These are phyloP conservation scores for Abramis brama DNA, from an alignment of 2,113 vertebrate genomes.

Conservation along the genomic window DNA sequence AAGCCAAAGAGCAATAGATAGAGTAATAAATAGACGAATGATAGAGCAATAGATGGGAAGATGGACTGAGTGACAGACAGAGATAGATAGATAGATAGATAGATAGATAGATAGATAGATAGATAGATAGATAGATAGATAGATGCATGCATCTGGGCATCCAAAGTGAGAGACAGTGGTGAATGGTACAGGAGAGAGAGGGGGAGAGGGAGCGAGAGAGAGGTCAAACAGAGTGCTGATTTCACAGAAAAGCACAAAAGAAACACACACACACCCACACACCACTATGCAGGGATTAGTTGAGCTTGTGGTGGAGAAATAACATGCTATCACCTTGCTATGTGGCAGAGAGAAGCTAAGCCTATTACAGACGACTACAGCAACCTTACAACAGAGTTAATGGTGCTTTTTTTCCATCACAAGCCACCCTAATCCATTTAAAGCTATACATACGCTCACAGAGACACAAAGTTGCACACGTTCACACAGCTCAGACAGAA, in stretches of 20 bases:
- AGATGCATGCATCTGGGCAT: slow-evolving; percentile 20
- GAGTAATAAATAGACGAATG: background rate
- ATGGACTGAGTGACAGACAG: slow-evolving; percentile 31
- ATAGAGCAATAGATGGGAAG: slow-evolving; percentile 31
- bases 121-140: slow-evolving; percentile 43
- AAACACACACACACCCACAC: slow-evolving; percentile 34
- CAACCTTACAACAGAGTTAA: slow-evolving; percentile 60
- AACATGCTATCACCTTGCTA: slow-evolving; percentile 54
- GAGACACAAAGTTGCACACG: slow-evolving; percentile 7
- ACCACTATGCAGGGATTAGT: slow-evolving; percentile 59
- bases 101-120: background rate
- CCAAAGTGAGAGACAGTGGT: slow-evolving; percentile 62
- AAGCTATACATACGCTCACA: slow-evolving; percentile 42
- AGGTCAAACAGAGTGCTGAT: slow-evolving; percentile 65
- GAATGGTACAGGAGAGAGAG: slow-evolving; percentile 58
- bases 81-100: background rate
- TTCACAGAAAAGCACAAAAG: slow-evolving; percentile 58
- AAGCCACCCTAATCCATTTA: slow-evolving; percentile 74
- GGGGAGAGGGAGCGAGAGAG: slow-evolving; percentile 50
- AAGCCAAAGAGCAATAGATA: background rate
- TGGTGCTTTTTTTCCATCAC: slow-evolving; percentile 68
- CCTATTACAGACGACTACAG: slow-evolving; percentile 49
- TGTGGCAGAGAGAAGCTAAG: slow-evolving; percentile 42
- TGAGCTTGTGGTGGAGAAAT: slow-evolving; percentile 61
- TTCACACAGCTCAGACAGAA: slow-evolving; percentile 37